Base-by-base conservation (phyloP, 2,888 invertebrate genomes). In the Rotaria sp. region DNA sequence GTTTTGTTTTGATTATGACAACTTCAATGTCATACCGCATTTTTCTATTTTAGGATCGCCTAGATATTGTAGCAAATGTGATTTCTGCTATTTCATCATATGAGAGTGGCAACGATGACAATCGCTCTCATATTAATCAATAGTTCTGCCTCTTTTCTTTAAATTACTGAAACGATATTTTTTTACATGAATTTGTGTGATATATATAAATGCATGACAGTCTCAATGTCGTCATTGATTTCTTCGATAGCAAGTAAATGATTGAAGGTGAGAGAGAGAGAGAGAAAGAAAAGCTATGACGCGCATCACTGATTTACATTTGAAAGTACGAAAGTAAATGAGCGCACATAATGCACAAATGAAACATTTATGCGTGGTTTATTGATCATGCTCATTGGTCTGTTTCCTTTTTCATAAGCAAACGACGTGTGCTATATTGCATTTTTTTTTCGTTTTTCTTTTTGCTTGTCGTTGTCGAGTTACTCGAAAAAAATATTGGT, bases 151-250 rank as follows among this genome's bases (percentile, higher is more conserved):
- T 50, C 18, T 50, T 18, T 50, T 50, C 50, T 5, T 50, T 50
- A 13, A 50, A 50, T 50, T 50, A 1, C 10, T 50, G 15, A 50
- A 50, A 67, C 30, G 35, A 67, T 30, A 67, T 30, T 67, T 30
- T n/a, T 35, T 30, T 30, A 30, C 13, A 67, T 67, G 30, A 67
- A 2, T 67, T 67, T 67, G 35, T 67, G 67, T 35, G 67, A 0
- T 15, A 35, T 67, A 35, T 67, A 67, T 50, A 50, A 35, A 35
- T 67, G 35, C 13, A 67, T 35, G 35, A 67, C 67, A 35, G 30
- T 67, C 67, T 67, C 67, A 67, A 67, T 67, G 67, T 67, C 67
- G 35, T 67, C 67, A 15, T 30, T 67, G 67, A 67, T 67, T 67
- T 67, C 13, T 67, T 67, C 35, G 67, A 30, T 67, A 67, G 26